These are phyloP conservation scores for Psophia crepitans DNA, from an alignment of 2,113 vertebrate genomes.

Conservation along the genomic window DNA sequence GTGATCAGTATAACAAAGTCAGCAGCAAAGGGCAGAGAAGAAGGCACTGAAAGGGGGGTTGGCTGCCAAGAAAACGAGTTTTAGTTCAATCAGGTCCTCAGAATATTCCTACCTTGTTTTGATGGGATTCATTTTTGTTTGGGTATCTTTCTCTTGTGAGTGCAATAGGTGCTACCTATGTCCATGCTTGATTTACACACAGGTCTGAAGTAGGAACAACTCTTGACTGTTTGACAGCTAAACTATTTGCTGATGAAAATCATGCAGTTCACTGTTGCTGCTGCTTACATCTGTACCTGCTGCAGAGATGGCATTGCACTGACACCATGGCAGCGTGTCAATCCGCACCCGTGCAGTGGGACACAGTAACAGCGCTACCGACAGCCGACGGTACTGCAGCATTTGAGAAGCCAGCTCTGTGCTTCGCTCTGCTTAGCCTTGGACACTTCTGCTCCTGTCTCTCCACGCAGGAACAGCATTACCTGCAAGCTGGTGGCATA, in stretches of 20 bases:
- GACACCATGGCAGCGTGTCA: not conserved
- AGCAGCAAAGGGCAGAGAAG: not conserved
- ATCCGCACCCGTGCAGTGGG: rapidly evolving
- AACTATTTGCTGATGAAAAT: not conserved
- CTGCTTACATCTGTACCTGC: not conserved
- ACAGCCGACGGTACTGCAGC: rapidly evolving
- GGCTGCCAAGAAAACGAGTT: not conserved
- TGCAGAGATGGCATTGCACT: not conserved
- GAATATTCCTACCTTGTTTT: not conserved
- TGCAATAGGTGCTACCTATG: rapidly evolving
- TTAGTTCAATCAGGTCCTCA: not conserved
- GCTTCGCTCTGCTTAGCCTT: not conserved
- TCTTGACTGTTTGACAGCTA: not conserved
- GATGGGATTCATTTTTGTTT: not conserved
- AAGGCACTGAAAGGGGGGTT: not conserved
- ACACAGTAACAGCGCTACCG: too few relatives aligned
- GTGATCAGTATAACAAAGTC: not conserved
- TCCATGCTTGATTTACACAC: not conserved
- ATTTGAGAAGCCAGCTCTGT: not conserved
- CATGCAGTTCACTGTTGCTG: rapidly evolving
- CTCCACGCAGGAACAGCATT: rapidly evolving
- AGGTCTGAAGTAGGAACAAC: not conserved
- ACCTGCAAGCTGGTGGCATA: not conserved
- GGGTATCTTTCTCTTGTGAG: not conserved
- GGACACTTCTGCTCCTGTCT: not conserved